Percentiles rank a stretch among this genome's conserved stretches.
These are phyloP conservation scores for Coracopsis vasa DNA, from an alignment of 2,113 vertebrate species.

Conservation along the genomic window DNA sequence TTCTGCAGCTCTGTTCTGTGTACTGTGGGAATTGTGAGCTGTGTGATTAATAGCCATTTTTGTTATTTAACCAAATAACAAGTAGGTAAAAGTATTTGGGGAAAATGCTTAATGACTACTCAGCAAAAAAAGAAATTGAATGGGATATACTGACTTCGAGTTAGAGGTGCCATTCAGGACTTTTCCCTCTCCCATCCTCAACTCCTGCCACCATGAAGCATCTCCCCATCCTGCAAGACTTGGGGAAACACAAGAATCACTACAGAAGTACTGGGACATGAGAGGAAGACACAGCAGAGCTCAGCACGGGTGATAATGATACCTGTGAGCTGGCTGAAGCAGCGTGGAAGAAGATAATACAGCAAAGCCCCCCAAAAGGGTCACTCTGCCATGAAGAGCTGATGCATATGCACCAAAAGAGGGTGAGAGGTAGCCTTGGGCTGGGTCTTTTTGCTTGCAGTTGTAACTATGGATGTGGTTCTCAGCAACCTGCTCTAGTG, in stretches of 20 bases:
- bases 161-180: not conserved
- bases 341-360: not conserved
- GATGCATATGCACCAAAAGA: not conserved
- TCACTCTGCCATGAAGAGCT: not conserved
- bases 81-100: no score
- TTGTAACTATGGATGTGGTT: not conserved
- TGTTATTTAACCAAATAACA: no score
- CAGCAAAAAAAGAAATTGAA: no score
- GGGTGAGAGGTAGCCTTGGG: not conserved
- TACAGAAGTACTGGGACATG: not conserved
- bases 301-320: fast-evolving
- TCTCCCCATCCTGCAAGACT: not conserved
- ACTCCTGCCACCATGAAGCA: not conserved
- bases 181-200: not conserved
- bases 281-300: fast-evolving
- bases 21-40: no score
- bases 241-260: fast-evolving
- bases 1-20: no score
- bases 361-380: not conserved
- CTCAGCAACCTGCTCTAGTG: not conserved
- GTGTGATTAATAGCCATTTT: no score
- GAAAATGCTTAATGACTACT: no score
- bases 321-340: not conserved
- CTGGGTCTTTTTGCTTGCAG: not conserved
- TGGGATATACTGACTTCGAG: no score